Evolutionary conservation across 1,140 invertebrate genomes (phyloP), one percentile per base, ranked within the genome.

Genomic region (Drosophila oshimai): DNA sequence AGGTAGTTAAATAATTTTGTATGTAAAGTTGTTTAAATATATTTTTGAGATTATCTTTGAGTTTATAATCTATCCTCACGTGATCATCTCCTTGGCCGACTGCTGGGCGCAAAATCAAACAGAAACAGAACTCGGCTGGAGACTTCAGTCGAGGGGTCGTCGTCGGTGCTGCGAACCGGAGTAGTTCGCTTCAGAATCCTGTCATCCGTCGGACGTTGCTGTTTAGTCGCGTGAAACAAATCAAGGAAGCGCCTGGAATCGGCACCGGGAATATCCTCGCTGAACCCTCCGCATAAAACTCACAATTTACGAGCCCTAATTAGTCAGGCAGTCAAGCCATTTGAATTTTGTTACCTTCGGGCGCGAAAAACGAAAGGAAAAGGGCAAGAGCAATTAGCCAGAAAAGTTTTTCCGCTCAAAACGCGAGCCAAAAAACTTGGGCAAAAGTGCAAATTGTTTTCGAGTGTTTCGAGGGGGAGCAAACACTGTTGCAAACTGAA

Each of bases 151-250:
- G 20, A 31, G 47, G 54, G 49, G 64, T 69, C 13, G 64, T 69
- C 13, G 46, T 74, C 62, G 64, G 60, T 61, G 47, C 29, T 67
- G 31, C 60, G 47, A 69, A 69, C 33, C 61, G 47, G 29, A 70
- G 65, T 68, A 55, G 62, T 50, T 45, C 54, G 46, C 29, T 50
- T 71, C 54, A 65, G 61, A 65, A 50, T 71, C 68, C 67, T 70
- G 65, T 57, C 64, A 70, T 71, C 68, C 67, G 53, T 70, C 54
- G 68, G 34, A 37, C 45, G 81, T 87, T 77, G 76, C 73, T 87
- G 64, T 87, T 87, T 87, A 87, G 79, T 87, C 76, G 81, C 64
- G 76, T 87, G 81, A 77, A 87, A 74, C 81, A 87, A 87, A 77
- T 87, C 49, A 74, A 80, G 50, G 54, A 57, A 74, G 45, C 61